Percentiles rank a stretch among this genome's conserved stretches.
Evolutionary conservation across 2,113 vertebrate genomes (phyloP).

Genomic region (Rhabdornis inornatus): DNA sequence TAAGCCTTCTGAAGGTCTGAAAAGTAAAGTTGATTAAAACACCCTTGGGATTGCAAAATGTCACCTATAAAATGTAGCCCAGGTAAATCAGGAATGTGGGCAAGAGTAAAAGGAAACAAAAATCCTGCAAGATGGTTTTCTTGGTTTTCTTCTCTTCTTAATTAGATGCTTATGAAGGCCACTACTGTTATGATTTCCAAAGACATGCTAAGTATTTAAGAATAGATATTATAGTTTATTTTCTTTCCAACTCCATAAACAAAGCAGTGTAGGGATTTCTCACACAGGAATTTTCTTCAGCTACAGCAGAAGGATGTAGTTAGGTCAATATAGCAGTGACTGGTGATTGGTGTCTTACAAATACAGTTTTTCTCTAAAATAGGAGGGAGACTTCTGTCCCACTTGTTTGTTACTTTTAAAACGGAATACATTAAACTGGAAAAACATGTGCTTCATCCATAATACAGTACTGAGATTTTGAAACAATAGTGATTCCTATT

Average conservation of each 20-base stretch:
- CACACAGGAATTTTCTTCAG: background rate
- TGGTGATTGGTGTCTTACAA: background rate
- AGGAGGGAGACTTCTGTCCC: background rate
- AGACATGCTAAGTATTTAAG: background rate
- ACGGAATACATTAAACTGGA: background rate
- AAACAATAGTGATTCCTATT: background rate
- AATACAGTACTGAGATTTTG: background rate
- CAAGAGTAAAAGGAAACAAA: background rate
- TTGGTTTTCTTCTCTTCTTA: background rate
- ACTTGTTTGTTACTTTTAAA: background rate
- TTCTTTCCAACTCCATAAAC: background rate
- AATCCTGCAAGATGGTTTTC: background rate
- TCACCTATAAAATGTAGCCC: background rate
- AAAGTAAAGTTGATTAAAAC: background rate
- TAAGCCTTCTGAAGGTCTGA: background rate
- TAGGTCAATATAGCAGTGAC: background rate
- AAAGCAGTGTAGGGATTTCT: background rate
- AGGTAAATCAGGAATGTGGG: background rate
- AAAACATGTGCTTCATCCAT: background rate
- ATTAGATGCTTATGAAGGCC: background rate
- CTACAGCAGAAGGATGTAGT: background rate
- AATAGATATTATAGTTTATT: background rate
- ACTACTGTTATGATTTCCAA: background rate
- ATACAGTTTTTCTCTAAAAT: background rate
- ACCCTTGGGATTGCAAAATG: background rate